Percentiles rank a stretch among this genome's conserved stretches.
phyloP scores from a whole-genome alignment of 2,113 vertebrate genomes.

The Poeciliopsis retropinna region DNA sequence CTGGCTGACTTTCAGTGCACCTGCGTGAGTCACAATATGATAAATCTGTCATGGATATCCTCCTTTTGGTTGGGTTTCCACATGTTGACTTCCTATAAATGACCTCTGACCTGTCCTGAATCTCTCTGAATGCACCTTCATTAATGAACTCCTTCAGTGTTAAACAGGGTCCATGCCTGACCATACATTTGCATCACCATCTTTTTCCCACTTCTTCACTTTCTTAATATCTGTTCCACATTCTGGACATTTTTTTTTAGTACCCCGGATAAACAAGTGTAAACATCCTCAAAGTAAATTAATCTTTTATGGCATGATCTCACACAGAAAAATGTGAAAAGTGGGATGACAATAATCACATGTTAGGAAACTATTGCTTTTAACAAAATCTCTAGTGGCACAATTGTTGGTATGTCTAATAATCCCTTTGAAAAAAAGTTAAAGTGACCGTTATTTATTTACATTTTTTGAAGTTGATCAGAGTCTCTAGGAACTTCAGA shows the following conservation, averaged over 20 bases:
- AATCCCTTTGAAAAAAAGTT: not conserved
- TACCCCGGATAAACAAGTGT: not conserved
- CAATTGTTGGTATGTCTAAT: not conserved
- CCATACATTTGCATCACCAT: not conserved
- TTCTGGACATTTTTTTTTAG: not conserved
- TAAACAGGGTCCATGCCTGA: not conserved
- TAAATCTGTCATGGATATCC: conserved; percentile 1
- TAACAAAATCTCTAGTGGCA: not conserved
- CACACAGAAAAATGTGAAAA: not conserved
- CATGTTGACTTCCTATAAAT: not conserved
- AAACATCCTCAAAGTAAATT: not conserved
- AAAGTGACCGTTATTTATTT: not conserved
- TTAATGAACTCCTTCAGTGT: not conserved
- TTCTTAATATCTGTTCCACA: not conserved
- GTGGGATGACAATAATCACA: not conserved
- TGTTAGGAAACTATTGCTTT: not conserved
- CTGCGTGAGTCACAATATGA: not conserved
- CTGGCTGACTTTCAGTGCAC: conserved; percentile 1
- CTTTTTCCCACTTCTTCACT: not conserved
- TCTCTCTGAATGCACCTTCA: not conserved
- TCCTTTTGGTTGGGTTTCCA: not conserved
- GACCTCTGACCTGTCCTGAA: not conserved
- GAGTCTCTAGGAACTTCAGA: not conserved
- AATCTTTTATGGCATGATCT: not conserved
- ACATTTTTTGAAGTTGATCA: not conserved